Percentiles rank a stretch among this genome's conserved stretches.
Evolutionary conservation across 2,797 vertebrate genomes (phyloP).

Genomic region (Hippopotamyrus pictus): DNA sequence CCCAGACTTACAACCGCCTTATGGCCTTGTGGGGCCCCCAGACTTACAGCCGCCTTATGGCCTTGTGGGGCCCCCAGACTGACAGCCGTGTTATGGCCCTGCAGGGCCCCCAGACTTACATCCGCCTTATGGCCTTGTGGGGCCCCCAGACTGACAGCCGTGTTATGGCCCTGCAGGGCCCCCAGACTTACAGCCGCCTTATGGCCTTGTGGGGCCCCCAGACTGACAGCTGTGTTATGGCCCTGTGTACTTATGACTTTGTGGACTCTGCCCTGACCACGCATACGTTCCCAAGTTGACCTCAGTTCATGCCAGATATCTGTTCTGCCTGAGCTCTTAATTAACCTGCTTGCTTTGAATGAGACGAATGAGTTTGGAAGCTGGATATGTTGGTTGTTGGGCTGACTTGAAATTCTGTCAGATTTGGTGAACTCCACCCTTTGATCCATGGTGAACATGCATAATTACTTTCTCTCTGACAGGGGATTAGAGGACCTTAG

Average conservation of each 20-base stretch:
- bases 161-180: neutral
- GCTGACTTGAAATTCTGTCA: neutral
- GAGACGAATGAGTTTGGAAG: neutral
- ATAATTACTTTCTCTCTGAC: neutral
- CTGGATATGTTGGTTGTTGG: neutral
- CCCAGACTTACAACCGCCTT: neutral
- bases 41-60: fast-evolving
- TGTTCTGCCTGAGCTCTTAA: neutral
- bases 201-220: neutral
- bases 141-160: fast-evolving
- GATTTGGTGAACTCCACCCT: neutral
- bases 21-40: neutral
- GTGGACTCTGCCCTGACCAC: neutral
- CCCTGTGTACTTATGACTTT: neutral
- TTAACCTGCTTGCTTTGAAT: neutral
- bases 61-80: neutral
- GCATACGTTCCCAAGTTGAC: neutral
- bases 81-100: neutral
- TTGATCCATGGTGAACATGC: neutral
- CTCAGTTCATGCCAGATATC: neutral
- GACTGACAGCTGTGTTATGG: neutral
- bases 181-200: neutral
- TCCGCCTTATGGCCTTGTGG: neutral
- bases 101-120: neutral
- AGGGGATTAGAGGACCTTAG: neutral